Conservation (phyloP, 30 jellyfish, hydroid and myxozoan species). For the Sanderia malayensis region DNA sequence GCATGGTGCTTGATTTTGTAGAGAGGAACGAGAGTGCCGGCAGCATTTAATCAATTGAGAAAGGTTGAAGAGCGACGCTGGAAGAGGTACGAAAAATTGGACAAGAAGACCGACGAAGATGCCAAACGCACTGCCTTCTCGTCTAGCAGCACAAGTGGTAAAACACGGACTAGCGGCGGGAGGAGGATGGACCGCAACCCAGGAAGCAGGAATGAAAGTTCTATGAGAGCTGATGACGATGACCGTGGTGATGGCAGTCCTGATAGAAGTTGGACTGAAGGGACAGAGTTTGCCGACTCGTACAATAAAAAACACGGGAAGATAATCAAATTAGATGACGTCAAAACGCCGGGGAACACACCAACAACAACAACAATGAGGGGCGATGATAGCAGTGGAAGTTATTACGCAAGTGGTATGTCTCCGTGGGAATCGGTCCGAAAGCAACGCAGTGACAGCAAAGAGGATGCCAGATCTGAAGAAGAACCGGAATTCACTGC, state of each 20-base stretch:
- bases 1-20: constrained; percentile 6
- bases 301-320: constrained; percentile 58
- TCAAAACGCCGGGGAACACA: not conserved
- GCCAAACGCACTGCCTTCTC: not conserved
- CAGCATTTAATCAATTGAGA: constrained; percentile 19
- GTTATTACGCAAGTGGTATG: too few relatives aligned
- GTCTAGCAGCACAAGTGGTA: not conserved
- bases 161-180: not conserved
- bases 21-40: constrained; percentile 42
- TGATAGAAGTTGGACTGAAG: constrained; percentile 60
- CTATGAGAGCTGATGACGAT: constrained; percentile 1
- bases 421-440: constrained; percentile 42
- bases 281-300: constrained; percentile 28
- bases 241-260: not conserved
- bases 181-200: too few relatives aligned
- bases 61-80: constrained; percentile 49
- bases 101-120: constrained; percentile 14
- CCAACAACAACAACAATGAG: not conserved
- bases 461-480: constrained; percentile 1
- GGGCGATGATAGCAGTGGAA: constrained; percentile 7
- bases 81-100: constrained; percentile 34
- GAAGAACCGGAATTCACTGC: not conserved
- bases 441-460: not conserved
- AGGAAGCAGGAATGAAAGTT: not conserved
- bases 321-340: constrained; percentile 41